Conservation (phyloP, 2,113 vertebrate species). For the Kryptolebias marmoratus region DNA sequence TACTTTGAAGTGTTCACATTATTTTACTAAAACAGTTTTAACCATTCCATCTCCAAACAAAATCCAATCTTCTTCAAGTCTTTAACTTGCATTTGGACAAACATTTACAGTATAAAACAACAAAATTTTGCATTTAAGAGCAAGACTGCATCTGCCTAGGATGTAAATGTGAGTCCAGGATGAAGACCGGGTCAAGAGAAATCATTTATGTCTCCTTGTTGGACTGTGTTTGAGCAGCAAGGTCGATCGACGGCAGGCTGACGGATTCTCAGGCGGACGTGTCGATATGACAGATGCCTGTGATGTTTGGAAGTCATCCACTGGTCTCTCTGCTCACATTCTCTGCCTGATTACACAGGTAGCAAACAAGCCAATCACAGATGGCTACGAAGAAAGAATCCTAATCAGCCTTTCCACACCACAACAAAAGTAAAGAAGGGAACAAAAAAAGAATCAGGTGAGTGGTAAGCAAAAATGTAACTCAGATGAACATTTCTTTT, state of each 20-base stretch:
- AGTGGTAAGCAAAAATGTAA: too few species aligned
- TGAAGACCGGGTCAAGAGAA: slow-evolving; percentile 10
- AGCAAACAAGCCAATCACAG: slow-evolving; percentile 29
- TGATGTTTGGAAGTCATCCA: slow-evolving; percentile 65
- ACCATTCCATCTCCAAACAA: too few species aligned
- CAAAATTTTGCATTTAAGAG: too few species aligned
- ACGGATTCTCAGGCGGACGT: slow-evolving; percentile 58
- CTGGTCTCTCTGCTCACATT: slow-evolving; percentile 43
- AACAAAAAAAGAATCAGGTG: too few species aligned
- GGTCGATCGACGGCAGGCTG: slow-evolving; percentile 51
- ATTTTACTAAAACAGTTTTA: too few species aligned
- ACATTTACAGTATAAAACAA: too few species aligned
- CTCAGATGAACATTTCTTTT: too few species aligned
- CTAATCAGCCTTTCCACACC: background rate
- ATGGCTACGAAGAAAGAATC: slow-evolving; percentile 5
- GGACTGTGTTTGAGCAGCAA: slow-evolving; percentile 45
- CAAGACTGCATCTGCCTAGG: background rate
- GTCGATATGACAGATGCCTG: slow-evolving; percentile 66
- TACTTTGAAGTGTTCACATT: too few species aligned
- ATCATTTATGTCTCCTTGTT: slow-evolving; percentile 5
- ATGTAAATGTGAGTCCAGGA: background rate
- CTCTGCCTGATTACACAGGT: slow-evolving; percentile 36
- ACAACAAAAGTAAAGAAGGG: background rate
- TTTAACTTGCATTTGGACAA: too few species aligned
- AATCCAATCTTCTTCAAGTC: too few species aligned